Evolutionary conservation across 2,797 vertebrate species (phyloP).

Genomic region (Loriculus beryllinus): DNA sequence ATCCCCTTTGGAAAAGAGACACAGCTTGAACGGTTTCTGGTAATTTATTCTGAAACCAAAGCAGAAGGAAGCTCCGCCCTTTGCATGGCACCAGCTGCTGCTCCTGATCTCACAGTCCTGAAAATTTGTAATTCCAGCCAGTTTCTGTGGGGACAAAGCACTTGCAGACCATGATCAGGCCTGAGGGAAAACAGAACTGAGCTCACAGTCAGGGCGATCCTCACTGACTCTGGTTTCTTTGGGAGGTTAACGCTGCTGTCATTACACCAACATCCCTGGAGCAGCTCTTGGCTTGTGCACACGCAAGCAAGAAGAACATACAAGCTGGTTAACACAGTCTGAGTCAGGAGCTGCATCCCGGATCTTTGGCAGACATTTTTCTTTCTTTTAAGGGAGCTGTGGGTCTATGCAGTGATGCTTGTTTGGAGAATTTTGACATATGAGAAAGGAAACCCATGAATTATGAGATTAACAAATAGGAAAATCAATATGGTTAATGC

Average conservation of each 20-base stretch:
- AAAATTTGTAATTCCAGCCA: not conserved
- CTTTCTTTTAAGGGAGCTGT: not conserved
- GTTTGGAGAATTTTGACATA: not conserved
- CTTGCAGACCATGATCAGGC: not conserved
- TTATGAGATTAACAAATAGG: conserved; percentile 5
- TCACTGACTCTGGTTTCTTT: no score
- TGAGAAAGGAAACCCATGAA: conserved; percentile 34
- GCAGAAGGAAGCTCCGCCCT: not conserved
- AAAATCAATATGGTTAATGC: conserved; percentile 38
- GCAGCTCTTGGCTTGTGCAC: not conserved
- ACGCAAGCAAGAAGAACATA: not conserved
- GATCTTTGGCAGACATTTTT: not conserved
- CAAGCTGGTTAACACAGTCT: not conserved
- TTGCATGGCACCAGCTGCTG: rapidly evolving
- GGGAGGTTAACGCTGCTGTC: rapidly evolving
- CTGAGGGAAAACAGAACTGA: not conserved
- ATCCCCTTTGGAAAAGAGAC: not conserved
- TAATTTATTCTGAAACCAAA: no score
- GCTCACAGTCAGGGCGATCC: not conserved
- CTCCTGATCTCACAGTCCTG: not conserved
- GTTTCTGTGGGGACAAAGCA: not conserved
- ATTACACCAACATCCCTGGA: not conserved
- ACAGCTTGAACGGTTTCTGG: not conserved
- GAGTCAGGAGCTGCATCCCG: not conserved
- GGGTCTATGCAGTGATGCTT: not conserved